phyloP scores from a whole-genome alignment of 1,140 invertebrate genomes.

The Octopus bimaculoides region DNA sequence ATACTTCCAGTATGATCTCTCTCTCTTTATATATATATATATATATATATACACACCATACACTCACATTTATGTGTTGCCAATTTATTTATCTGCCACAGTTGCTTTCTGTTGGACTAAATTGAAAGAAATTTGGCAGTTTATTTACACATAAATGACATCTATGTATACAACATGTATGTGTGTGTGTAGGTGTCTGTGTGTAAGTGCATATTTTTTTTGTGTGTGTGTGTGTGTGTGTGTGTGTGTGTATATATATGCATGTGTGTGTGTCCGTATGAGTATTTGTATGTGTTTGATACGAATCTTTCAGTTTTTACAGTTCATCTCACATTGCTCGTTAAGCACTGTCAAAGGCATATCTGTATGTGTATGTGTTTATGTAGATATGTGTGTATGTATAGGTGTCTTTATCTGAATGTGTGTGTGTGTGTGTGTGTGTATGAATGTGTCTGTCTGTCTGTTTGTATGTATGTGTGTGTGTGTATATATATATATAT shows the following conservation, averaged over 20 bases:
- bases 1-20: too few species aligned
- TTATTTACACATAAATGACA: too few species aligned
- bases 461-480: neutral
- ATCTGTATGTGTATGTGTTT: neutral
- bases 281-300: neutral
- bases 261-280: neutral
- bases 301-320: neutral
- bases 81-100: too few species aligned
- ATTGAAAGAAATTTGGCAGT: too few species aligned
- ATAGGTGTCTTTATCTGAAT: neutral
- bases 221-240: neutral
- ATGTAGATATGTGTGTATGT: neutral
- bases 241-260: neutral
- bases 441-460: neutral
- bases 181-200: neutral
- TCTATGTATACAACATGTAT: too few species aligned
- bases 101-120: too few species aligned
- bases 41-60: neutral
- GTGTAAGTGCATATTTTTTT: neutral
- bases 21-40: neutral
- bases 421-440: neutral
- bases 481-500: neutral
- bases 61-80: too few species aligned
- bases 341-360: too few species aligned
- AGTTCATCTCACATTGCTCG: too few species aligned